These are phyloP conservation scores for Leucoraja erinaceus DNA, from an alignment of 2,113 vertebrate genomes.

Conservation along the genomic window DNA sequence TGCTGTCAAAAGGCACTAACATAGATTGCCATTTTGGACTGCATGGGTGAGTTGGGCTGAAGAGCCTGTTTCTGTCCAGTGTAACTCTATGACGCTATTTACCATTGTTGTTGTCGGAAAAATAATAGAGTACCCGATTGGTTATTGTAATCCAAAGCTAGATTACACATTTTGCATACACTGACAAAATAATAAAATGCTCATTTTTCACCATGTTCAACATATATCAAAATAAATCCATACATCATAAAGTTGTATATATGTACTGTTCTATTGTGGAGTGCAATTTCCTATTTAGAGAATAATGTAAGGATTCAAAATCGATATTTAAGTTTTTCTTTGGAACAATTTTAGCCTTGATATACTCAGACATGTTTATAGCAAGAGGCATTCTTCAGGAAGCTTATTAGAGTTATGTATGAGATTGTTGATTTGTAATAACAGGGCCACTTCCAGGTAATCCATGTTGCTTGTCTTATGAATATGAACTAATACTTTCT, in stretches of 20 bases:
- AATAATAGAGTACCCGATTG: not conserved
- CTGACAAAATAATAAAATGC: not conserved
- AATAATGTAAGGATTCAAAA: not conserved
- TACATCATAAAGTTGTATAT: not conserved
- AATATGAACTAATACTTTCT: not conserved
- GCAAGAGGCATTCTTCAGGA: not conserved
- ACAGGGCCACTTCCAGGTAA: not conserved
- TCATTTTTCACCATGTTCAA: not conserved
- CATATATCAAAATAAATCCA: not conserved
- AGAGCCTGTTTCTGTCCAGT: too few relatives aligned
- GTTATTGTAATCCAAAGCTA: not conserved
- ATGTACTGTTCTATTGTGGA: not conserved
- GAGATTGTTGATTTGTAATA: constrained; percentile 9
- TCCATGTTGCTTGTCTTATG: not conserved
- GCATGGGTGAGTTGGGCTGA: too few relatives aligned
- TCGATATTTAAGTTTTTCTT: not conserved
- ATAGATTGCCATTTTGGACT: too few relatives aligned
- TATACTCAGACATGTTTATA: not conserved
- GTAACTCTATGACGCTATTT: not conserved
- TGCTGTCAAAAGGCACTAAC: too few relatives aligned
- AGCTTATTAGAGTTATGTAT: not conserved
- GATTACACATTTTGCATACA: not conserved
- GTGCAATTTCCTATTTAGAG: not conserved
- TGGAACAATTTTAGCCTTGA: not conserved
- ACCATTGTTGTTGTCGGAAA: not conserved